Percentiles rank a stretch among this genome's conserved stretches.
These are phyloP conservation scores for Perca flavescens DNA, from an alignment of 2,113 vertebrate species.

Conservation along the genomic window DNA sequence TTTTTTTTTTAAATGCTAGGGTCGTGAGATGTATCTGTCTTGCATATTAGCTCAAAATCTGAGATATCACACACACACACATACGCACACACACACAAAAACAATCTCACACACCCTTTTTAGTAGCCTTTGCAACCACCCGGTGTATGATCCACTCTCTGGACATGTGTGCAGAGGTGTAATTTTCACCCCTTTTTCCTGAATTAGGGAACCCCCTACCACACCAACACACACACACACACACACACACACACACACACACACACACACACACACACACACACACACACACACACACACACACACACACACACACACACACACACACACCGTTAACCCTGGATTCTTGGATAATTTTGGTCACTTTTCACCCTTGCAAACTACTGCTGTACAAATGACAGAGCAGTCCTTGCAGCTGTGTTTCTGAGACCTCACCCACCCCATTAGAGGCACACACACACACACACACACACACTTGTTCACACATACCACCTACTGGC, in stretches of 20 bases:
- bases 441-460: conserved; percentile 26
- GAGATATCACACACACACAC: conserved; percentile 18
- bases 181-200: conserved; percentile 88
- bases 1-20: not conserved
- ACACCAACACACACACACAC: too few relatives aligned
- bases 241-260: not conserved
- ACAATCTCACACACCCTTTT: conserved; percentile 30
- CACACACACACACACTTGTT: conserved; percentile 19
- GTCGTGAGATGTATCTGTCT: not conserved
- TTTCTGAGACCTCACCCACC: conserved; percentile 63
- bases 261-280: conserved; percentile 27
- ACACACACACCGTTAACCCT: conserved; percentile 20
- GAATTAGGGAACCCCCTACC: conserved; percentile 71
- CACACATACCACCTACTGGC: conserved; percentile 61
- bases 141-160: conserved; percentile 71
- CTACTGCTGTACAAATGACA: conserved; percentile 90
- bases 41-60: not conserved
- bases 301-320: conserved; percentile 25
- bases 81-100: conserved; percentile 34
- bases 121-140: conserved; percentile 72
- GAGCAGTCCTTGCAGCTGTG: conserved; percentile 89
- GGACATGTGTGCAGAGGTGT: conserved; percentile 85
- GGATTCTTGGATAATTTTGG: conserved; percentile 89
- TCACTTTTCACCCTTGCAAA: conserved; percentile 88
- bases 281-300: conserved; percentile 36